Evolutionary conservation across 2,797 vertebrate genomes (phyloP).

Genomic region (Thripadectes ignobilis): DNA sequence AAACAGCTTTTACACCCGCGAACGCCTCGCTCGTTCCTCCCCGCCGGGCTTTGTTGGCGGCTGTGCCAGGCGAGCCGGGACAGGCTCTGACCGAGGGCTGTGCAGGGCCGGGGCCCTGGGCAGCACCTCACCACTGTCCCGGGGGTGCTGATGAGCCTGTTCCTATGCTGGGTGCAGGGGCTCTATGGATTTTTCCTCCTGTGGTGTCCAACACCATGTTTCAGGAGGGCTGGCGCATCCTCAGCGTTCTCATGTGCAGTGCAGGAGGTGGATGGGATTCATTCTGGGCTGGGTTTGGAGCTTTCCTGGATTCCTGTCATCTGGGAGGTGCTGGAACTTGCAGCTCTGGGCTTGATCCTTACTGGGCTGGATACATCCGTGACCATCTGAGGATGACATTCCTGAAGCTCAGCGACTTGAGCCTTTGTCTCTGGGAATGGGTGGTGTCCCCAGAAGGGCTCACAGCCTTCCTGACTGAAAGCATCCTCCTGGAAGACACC

Average conservation of each 20-base stretch:
- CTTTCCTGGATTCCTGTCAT: background rate
- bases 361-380: rapidly evolving
- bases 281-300: background rate
- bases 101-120: rapidly evolving
- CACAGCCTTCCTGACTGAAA: background rate
- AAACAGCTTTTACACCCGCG: background rate
- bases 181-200: background rate
- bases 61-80: background rate
- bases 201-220: rapidly evolving
- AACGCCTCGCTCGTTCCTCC: background rate
- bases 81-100: background rate
- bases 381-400: background rate
- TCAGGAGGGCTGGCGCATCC: background rate
- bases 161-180: background rate
- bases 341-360: background rate
- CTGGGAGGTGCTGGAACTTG: rapidly evolving
- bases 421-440: background rate
- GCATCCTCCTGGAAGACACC: background rate
- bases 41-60: background rate
- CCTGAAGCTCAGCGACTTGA: background rate
- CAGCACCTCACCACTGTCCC: rapidly evolving
- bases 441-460: background rate
- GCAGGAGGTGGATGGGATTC: background rate
- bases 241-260: background rate
- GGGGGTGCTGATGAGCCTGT: background rate